Evolutionary conservation across 2,888 invertebrate species (phyloP).

Genomic region (Eupithecia centaureata): DNA sequence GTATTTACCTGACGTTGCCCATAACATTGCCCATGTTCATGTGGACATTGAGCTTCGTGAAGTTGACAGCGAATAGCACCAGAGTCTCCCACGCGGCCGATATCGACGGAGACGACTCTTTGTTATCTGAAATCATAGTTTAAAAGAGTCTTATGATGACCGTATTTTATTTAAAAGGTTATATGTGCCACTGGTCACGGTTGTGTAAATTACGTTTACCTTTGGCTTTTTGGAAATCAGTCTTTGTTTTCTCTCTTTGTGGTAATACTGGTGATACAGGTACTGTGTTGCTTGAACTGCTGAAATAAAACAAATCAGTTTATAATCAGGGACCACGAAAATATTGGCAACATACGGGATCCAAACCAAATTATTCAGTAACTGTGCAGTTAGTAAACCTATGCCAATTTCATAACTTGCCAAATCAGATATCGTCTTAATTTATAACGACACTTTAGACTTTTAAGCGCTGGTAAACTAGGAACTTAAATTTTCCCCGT

Average conservation of each 20-base stretch:
- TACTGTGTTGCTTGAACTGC: slow-evolving; percentile 56
- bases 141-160: not conserved
- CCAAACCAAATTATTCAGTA: not conserved
- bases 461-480: not conserved
- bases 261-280: slow-evolving; percentile 75
- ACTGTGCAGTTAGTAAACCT: no score
- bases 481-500: not conserved
- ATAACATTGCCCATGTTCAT: slow-evolving; percentile 99
- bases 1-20: slow-evolving; percentile 93
- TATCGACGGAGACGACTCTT: slow-evolving; percentile 36
- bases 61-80: slow-evolving; percentile 97
- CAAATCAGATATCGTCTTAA: not conserved
- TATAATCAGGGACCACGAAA: not conserved
- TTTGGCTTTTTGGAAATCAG: slow-evolving; percentile 70
- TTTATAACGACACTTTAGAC: not conserved
- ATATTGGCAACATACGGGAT: not conserved
- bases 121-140: slow-evolving; percentile 4
- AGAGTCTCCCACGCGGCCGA: slow-evolving; percentile 96
- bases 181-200: no score
- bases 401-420: not conserved
- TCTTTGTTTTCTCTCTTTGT: slow-evolving; percentile 76
- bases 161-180: no score
- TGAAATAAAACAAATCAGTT: slow-evolving; percentile 36
- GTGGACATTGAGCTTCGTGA: slow-evolving; percentile 97
- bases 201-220: slow-evolving; percentile 50